Base-by-base conservation (phyloP, 2,113 vertebrate genomes). In the Tychaedon coryphoeus region DNA sequence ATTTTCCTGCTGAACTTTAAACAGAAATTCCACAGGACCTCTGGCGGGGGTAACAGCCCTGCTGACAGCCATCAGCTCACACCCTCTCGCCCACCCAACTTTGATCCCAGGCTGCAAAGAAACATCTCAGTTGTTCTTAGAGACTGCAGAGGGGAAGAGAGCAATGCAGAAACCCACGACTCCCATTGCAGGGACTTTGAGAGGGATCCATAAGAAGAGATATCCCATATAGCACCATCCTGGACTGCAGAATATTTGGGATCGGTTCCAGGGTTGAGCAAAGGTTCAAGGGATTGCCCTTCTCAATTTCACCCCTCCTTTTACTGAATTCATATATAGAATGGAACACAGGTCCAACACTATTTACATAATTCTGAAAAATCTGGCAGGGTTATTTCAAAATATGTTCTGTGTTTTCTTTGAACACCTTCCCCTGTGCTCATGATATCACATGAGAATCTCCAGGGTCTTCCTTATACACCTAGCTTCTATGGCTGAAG, bases 1-100 rank as follows among this genome's bases (percentile, higher is more conserved):
- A 62, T 79, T 90, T 96, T 96, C 81, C 91, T 69, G 56, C 66
- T 92, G 81, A 79, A 94, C 88, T 95, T 94, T 88, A 75, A 82
- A 75, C 67, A 80, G 60, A 91, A 95, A 92, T 92, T 91, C 94
- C 83, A 76, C 38, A 65, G 57, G 77, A 84, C 76, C 66, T 90
- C 73, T 71, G 85, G 82, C 2, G 0, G n/a, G 69, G 45, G 82
- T 58, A 76, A 76, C 48, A 76, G 14, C 60, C 38, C 87, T 74
- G 80, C 73, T 84, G 53, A 91, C 80, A 84, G 76, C 26, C 26
- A 8, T 71, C 64, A 70, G n/a, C 40, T 83, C 67, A 67, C 60
- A 91, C 17, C 33, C 42, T 82, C 74, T 76, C 14, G 14, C 66
- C 62, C 77, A 84, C 45, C 61, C 66, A 86, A 26, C 58, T 60